Evolutionary conservation across 2,113 vertebrate genomes (phyloP).

Genomic region (Ploceus nigricollis): DNA sequence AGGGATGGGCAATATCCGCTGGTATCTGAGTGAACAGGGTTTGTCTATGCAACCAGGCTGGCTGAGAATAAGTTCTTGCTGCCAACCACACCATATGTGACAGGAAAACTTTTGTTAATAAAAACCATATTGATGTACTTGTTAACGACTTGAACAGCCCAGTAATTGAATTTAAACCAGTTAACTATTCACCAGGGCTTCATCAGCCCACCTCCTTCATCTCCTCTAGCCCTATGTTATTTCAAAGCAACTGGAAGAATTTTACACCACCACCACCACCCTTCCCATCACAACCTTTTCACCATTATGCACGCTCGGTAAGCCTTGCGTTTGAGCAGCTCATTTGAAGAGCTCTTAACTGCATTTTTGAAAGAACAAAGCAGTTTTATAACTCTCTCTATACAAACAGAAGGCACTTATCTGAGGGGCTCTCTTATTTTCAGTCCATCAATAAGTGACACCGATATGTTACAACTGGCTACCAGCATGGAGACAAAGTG

Average conservation of each 20-base stretch:
- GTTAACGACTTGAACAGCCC: slow-evolving; percentile 16
- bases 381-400: slow-evolving; percentile 25
- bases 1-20: background rate
- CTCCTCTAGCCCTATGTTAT: background rate
- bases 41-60: background rate
- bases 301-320: background rate
- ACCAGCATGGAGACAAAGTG: background rate
- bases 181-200: slow-evolving; percentile 41
- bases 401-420: slow-evolving; percentile 25
- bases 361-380: slow-evolving; percentile 50
- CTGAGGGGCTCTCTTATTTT: slow-evolving; percentile 33
- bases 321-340: background rate
- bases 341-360: slow-evolving; percentile 50
- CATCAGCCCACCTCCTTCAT: background rate
- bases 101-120: slow-evolving; percentile 41
- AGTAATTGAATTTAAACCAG: slow-evolving; percentile 41
- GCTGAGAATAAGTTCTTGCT: background rate
- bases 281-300: background rate
- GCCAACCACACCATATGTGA: background rate
- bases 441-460: slow-evolving; percentile 21
- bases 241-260: slow-evolving; percentile 39
- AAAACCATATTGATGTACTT: slow-evolving; percentile 30
- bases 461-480: background rate
- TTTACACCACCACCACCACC: background rate
- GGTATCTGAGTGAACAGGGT: background rate